phyloP scores from a whole-genome alignment of 2,113 vertebrate species.

The Hydrolagus affinis region DNA sequence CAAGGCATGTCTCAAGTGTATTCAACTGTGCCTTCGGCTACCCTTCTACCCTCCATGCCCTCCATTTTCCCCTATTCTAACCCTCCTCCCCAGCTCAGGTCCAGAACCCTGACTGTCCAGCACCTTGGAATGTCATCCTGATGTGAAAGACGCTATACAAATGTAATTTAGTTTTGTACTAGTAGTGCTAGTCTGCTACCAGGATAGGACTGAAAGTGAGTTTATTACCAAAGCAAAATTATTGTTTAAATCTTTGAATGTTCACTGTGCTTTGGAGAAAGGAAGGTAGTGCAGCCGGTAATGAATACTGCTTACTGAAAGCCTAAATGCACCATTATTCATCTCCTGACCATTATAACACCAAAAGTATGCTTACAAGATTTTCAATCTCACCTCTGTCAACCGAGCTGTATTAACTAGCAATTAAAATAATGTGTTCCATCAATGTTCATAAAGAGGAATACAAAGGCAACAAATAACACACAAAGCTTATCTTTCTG shows the following conservation, averaged over 20 bases:
- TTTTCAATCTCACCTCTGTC: background rate
- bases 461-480: background rate
- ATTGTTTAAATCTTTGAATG: background rate
- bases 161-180: no score
- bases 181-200: no score
- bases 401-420: background rate
- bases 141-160: no score
- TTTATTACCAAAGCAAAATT: no score
- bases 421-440: background rate
- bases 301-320: background rate
- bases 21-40: no score
- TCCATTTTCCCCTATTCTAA: no score
- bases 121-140: no score
- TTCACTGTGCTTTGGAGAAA: background rate
- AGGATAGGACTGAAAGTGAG: no score
- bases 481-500: background rate
- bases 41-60: no score
- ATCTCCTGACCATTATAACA: background rate
- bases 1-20: no score
- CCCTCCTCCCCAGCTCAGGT: no score
- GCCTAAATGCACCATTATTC: background rate
- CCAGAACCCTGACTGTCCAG: no score
- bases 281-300: background rate
- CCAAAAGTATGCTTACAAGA: background rate
- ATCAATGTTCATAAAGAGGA: background rate